phyloP scores from a whole-genome alignment of 2,888 invertebrate species.

The Bhutanitis thaidina region DNA sequence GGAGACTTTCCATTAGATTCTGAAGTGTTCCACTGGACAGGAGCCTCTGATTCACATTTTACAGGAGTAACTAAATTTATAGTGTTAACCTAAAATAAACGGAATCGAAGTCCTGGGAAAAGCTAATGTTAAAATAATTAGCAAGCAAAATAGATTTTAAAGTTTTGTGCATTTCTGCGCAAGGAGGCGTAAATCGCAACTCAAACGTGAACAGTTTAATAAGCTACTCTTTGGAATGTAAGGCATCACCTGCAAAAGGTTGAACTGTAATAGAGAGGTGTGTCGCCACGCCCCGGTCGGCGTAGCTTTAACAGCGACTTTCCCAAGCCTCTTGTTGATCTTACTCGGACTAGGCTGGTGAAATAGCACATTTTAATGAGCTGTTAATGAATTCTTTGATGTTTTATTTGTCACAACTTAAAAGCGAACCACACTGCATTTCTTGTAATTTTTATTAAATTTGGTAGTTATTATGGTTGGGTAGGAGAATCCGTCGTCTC shows the following conservation, averaged over 20 bases:
- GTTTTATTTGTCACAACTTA: too few species aligned
- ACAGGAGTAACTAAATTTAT: too few species aligned
- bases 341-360: neutral
- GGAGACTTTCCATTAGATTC: too few species aligned
- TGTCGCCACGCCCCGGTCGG: conserved; percentile 63
- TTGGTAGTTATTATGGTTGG: too few species aligned
- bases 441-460: too few species aligned
- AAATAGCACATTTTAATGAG: conserved; percentile 5
- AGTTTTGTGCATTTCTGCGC: too few species aligned
- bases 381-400: neutral
- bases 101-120: too few species aligned
- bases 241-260: conserved; percentile 35
- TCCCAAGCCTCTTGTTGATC: conserved; percentile 34
- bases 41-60: too few species aligned
- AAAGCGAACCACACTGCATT: too few species aligned
- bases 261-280: conserved; percentile 69
- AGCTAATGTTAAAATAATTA: neutral
- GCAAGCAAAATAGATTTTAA: neutral
- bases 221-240: conserved; percentile 15
- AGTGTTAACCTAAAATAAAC: too few species aligned
- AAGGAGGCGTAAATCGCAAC: conserved; percentile 8
- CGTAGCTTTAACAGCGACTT: conserved; percentile 27
- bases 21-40: too few species aligned
- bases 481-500: too few species aligned
- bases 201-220: conserved; percentile 18